Conservation (phyloP, 2,113 vertebrate genomes). For the Lipotes vexillifer region DNA sequence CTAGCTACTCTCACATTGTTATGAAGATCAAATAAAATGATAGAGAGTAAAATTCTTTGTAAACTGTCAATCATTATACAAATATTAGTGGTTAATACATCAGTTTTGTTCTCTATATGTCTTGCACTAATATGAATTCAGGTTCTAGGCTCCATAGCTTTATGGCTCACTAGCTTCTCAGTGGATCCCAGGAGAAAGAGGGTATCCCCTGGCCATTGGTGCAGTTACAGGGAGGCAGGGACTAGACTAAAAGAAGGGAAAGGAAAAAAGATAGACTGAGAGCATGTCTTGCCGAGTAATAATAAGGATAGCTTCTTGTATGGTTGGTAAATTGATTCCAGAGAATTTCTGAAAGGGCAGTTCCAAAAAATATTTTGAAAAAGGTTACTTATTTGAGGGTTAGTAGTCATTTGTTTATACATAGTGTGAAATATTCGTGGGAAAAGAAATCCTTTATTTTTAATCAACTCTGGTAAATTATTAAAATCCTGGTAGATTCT, state of each 20-base stretch:
- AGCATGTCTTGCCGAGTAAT: not conserved
- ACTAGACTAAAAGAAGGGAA: not conserved
- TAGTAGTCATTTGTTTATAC: not conserved
- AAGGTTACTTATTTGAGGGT: not conserved
- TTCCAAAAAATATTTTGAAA: not conserved
- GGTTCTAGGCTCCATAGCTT: not conserved
- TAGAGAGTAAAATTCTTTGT: not conserved
- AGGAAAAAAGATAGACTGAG: not conserved
- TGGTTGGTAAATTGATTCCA: not conserved
- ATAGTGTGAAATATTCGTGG: constrained; percentile 12
- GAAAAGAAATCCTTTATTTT: not conserved
- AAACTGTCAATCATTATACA: not conserved
- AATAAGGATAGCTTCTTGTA: not conserved
- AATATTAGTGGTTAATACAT: not conserved
- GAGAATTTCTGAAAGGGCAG: not conserved
- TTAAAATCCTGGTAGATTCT: not conserved
- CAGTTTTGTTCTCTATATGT: not conserved
- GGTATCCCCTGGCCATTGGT: not conserved
- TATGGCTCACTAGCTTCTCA: not conserved
- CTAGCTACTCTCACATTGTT: not conserved
- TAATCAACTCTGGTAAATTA: not conserved
- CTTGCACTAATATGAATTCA: not conserved
- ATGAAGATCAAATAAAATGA: not conserved
- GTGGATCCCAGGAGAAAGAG: not conserved
- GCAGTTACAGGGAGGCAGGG: not conserved